phyloP scores from a whole-genome alignment of 1,140 invertebrate genomes.

The Drosophila tropicalis region DNA sequence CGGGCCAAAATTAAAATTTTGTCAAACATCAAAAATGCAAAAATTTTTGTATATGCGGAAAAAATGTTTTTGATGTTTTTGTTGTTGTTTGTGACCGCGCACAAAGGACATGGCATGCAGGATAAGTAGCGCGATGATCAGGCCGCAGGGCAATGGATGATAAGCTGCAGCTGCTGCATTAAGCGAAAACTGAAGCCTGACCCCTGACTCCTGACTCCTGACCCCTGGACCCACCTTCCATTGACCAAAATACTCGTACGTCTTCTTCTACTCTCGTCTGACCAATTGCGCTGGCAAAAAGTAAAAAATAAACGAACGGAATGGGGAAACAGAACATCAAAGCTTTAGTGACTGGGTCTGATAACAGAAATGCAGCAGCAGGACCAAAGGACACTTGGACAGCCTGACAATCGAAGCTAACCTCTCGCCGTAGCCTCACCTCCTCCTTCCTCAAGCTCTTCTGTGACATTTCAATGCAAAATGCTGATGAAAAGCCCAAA shows the following conservation, averaged over 20 bases:
- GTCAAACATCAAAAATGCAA: constrained; percentile 43
- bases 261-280: constrained; percentile 2
- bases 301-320: not conserved
- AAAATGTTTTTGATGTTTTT: constrained; percentile 77
- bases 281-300: constrained; percentile 18
- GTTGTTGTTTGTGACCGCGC: constrained; percentile 42
- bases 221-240: not conserved
- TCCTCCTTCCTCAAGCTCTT: too few species aligned
- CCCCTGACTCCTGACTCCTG: not conserved
- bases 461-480: constrained; percentile 80
- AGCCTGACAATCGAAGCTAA: constrained; percentile 54
- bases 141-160: constrained; percentile 56
- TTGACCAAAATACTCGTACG: not conserved
- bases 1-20: constrained; percentile 56
- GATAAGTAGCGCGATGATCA: constrained; percentile 58
- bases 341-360: constrained; percentile 39
- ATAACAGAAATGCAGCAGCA: constrained; percentile 38
- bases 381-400: constrained; percentile 46
- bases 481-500: constrained; percentile 78
- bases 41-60: constrained; percentile 28
- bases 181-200: not conserved
- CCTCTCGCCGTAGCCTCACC: not conserved
- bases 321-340: constrained; percentile 37
- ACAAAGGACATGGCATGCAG: constrained; percentile 45
- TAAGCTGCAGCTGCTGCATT: constrained; percentile 72